Base-by-base conservation (phyloP, 2,888 invertebrate species). In the Malthinus flaveolus region DNA sequence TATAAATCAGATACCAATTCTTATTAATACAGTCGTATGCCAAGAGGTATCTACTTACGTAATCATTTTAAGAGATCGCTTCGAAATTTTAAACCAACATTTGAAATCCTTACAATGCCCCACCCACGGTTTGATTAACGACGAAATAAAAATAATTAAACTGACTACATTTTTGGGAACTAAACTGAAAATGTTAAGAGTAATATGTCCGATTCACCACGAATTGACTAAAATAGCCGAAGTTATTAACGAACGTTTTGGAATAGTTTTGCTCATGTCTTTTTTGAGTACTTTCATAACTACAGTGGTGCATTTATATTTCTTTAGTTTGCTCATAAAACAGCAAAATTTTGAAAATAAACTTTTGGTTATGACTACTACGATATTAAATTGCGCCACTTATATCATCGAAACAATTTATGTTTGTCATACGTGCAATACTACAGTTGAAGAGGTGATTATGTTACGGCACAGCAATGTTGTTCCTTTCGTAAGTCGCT, bases 171-270 rank as follows among this genome's bases (percentile, higher is more conserved):
- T 63, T 23, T 54, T 67, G 45, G 65, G 67, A 1, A 61, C 65
- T 1, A 67, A 67, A 63, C 47, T 68, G 13, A 59, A 64, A 7
- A 62, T 62, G 56, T 56, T 66, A 32, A 36, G 69, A 13, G 61
- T 61, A 6, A 64, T 70, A n/a, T 71, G 73, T 49, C 63, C 68
- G 2, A 49, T 71, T 36, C 72, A 73, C 62, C 71, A 70, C 51
- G 65, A 72, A 42, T 37, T 73, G 13, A 65, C 67, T 34, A 70
- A 72, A 57, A 58, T 70, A 6, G 66, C 67, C 8, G 66, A 66
- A 48, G 45, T 65, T 31, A 59, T 70, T 7, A 71, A 67, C 53
- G 66, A 68, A 44, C 63, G 63, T 12, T 73, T 69, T 48, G 71
- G 73, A 1, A 49, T 68, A 3, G 65, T 62, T 9, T 45, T 71